Base-by-base conservation (phyloP, 2,797 vertebrate species). In the Vireo griseus region DNA sequence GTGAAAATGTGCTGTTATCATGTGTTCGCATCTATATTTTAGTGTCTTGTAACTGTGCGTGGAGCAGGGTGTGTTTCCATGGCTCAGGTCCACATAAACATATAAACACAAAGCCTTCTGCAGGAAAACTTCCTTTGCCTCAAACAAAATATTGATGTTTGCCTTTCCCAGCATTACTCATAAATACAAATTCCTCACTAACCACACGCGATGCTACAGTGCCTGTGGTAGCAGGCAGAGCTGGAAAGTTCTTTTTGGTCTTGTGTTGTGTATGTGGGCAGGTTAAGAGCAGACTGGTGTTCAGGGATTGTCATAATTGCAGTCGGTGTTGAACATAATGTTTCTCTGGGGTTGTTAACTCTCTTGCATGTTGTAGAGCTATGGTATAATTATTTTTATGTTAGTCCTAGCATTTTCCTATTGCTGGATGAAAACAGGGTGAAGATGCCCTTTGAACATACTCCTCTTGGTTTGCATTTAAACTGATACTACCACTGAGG, bases 121-220 rank as follows among this genome's bases (percentile, higher is more conserved):
- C 47, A 47, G 81, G 76, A 83, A 75, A 83, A 68, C 47, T 51
- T 58, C 40, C 44, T 89, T 94, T 93, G 54, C 75, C 62, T 92
- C 72, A 42, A 75, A 79, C 78, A 83, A 83, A 93, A 83, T 93
- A 83, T n/a, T 91, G 80, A 47, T 57, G 54, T 92, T 89, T 93
- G 55, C 48, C 67, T 94, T 87, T 83, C 40, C 47, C 26, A 69
- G 57, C 19, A 14, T 45, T 88, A 39, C 69, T 88, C 86, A 39
- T 31, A 86, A 69, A 40, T 80, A 59, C 33, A 39, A 31, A 90
- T 81, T 88, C 82, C 82, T 91, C 22, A 10, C 31, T 59, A 44
- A 58, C 65, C 54, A 31, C 69, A 58, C 0, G 0, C 11, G 4
- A 39, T 3, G 21, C 17, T 59, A 2, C n/a, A 16, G 54, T 44